Conservation (phyloP, 2,888 invertebrate species). For the Neocrepidodera transversa region DNA sequence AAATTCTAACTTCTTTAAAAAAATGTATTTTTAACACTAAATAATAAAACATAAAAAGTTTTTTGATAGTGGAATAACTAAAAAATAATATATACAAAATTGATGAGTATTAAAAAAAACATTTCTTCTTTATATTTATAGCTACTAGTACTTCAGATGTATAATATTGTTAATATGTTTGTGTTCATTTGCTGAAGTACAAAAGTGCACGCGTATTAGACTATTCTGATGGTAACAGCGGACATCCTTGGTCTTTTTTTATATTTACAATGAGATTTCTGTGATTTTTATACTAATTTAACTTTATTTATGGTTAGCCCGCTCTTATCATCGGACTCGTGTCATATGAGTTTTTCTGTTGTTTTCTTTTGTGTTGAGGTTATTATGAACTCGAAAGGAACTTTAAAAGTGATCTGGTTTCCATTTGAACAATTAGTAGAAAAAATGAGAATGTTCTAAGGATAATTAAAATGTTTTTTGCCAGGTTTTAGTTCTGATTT, state of each 20-base stretch:
- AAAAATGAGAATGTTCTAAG: too few relatives aligned
- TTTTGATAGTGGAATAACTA: too few relatives aligned
- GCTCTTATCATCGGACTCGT: slow-evolving; percentile 22
- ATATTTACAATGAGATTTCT: slow-evolving; percentile 43
- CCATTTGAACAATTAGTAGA: too few relatives aligned
- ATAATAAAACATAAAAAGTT: too few relatives aligned
- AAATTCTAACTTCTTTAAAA: too few relatives aligned
- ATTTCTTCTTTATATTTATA: slow-evolving; percentile 20
- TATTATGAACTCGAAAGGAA: background rate
- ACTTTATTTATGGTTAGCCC: slow-evolving; percentile 18
- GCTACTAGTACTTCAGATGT: slow-evolving; percentile 1
- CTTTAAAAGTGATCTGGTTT: slow-evolving; percentile 1
- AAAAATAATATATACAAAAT: too few relatives aligned
- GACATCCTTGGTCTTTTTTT: slow-evolving; percentile 28
- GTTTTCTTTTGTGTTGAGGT: background rate
- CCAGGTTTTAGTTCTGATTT: too few relatives aligned
- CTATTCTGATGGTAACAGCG: slow-evolving; percentile 20
- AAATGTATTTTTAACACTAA: too few relatives aligned
- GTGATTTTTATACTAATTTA: slow-evolving; percentile 46
- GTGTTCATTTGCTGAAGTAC: slow-evolving; percentile 5
- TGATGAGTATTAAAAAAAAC: too few relatives aligned
- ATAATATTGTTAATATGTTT: slow-evolving; percentile 11
- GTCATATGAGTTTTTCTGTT: slow-evolving; percentile 8
- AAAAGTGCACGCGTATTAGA: too few relatives aligned
- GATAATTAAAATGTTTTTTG: too few relatives aligned